Conservation (phyloP, 2,113 vertebrate genomes). For the Lagenorhynchus albirostris region DNA sequence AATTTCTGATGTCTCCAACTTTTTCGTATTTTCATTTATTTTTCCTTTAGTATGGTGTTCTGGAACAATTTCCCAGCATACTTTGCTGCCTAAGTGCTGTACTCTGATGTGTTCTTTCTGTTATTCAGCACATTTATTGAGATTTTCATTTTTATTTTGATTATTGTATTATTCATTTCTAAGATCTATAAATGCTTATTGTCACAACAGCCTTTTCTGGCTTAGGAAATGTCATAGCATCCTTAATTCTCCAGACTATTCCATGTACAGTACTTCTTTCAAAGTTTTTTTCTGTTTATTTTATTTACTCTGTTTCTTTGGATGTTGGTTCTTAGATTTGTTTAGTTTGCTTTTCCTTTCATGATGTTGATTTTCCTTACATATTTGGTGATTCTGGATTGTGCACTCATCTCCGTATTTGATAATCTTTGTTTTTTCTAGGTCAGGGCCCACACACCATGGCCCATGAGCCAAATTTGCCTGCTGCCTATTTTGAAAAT, state of each 20-base stretch:
- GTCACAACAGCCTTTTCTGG: neutral
- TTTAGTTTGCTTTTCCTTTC: neutral
- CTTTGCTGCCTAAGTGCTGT: neutral
- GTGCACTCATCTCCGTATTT: neutral
- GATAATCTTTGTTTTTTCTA: neutral
- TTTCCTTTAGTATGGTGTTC: neutral
- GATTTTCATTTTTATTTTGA: neutral
- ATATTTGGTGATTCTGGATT: neutral
- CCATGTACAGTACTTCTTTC: neutral
- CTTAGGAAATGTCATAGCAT: neutral
- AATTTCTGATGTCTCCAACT: neutral
- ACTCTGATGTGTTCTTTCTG: neutral
- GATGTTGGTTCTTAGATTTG: neutral
- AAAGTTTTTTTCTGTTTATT: neutral
- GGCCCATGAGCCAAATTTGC: neutral
- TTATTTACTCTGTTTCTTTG: neutral
- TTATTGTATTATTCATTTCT: neutral
- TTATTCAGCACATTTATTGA: neutral
- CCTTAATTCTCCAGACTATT: neutral
- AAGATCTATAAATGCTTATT: neutral
- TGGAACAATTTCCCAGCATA: neutral
- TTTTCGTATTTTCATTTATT: neutral
- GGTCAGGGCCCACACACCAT: neutral
- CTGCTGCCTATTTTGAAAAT: neutral
- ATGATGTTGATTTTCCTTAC: neutral